Base-by-base conservation (phyloP, 92 coral and sea anemone genomes). In the Zoanthus solanderi region DNA sequence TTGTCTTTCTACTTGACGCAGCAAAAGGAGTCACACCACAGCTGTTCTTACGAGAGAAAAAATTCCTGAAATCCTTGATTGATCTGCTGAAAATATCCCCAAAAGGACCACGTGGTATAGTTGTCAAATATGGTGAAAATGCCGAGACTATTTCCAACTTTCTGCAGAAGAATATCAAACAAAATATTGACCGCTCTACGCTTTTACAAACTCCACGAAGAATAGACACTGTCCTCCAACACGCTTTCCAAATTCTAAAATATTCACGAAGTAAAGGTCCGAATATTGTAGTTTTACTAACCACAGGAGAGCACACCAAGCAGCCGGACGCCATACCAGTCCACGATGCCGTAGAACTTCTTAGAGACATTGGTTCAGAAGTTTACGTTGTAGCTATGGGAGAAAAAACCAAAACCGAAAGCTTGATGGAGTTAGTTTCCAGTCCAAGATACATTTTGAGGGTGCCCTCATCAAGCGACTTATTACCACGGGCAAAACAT, bases 371-470 rank as follows among this genome's bases (percentile, higher is more conserved):
- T 80, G 74, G 75, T 65, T 74, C 75, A 5, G 15, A 65, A 0
- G 28, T 71, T 29, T 80, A 80, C 12, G 85, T 80, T n/a, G 61
- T 80, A 23, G 74, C 85, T 3, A 80, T 80, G 85, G 85, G 74
- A n/a, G 12, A 65, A 80, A 13, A 18, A 8, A 45, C 75, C n/a
- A 61, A 80, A 34, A 46, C 56, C 9, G 65, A 60, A 28, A 37
- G 65, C 37, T 61, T 80, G 61, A 30, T 28, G 34, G 30, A 7
- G 63, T 6, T 80, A 32, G 85, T 80, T 66, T 44, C 71, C 18
- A 37, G 85, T 8, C 75, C 58, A 71, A 23, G 44, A 12, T 46
- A 65, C 47, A 44, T 80, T 46, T 80, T 61, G 44, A 72, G 45
- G 18, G 85, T 80, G 12, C 75, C 85, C 11, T 65, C 85, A 4